Evolutionary conservation across 1,140 invertebrate species (phyloP).

Genomic region (Chrysoperla carnea): DNA sequence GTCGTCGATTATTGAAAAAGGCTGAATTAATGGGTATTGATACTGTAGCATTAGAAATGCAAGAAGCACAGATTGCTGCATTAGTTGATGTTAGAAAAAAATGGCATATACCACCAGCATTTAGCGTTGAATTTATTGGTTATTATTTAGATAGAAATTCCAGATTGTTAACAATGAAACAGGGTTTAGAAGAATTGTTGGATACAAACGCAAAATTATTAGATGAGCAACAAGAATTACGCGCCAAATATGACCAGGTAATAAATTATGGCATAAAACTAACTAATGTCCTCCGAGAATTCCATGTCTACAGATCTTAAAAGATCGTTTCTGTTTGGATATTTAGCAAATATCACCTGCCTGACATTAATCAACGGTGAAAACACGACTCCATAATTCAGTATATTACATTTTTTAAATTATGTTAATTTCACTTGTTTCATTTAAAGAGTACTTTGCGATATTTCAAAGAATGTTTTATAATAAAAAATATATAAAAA

Average conservation of each 20-base stretch:
- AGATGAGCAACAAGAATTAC: constrained; percentile 50
- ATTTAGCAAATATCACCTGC: no score
- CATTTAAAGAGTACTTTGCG: no score
- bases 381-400: no score
- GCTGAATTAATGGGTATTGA: constrained; percentile 83
- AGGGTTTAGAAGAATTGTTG: constrained; percentile 53
- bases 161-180: constrained; percentile 58
- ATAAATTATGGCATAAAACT: constrained; percentile 14
- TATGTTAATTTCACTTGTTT: no score
- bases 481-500: no score
- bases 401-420: no score
- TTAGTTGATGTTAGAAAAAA: constrained; percentile 75
- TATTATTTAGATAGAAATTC: constrained; percentile 80
- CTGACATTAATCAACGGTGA: no score
- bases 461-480: no score
- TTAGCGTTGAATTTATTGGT: constrained; percentile 83
- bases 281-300: not conserved
- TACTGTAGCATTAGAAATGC: constrained; percentile 53
- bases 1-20: constrained; percentile 65
- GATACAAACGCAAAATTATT: constrained; percentile 53
- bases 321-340: no score
- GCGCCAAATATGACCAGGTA: constrained; percentile 62
- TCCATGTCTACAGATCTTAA: no score
- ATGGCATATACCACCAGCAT: constrained; percentile 84
- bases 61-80: constrained; percentile 61